These are phyloP conservation scores for Eremophila alpestris DNA, from an alignment of 2,797 vertebrate species.

Conservation along the genomic window DNA sequence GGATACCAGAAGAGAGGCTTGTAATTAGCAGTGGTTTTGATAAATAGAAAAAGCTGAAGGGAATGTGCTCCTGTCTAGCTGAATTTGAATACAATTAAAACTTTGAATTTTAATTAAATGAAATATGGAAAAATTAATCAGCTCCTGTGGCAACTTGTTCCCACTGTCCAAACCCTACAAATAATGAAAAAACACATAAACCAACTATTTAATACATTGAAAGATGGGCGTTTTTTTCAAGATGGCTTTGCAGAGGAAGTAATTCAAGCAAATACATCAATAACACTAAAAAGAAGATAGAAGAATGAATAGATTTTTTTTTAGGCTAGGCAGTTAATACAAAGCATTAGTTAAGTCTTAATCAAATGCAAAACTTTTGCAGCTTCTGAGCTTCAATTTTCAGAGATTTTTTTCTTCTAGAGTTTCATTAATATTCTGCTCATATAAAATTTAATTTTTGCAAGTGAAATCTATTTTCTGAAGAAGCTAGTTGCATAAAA, in stretches of 20 bases:
- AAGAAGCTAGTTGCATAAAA: neutral
- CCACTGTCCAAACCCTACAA: neutral
- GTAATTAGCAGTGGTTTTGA: constrained; percentile 40
- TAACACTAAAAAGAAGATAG: neutral
- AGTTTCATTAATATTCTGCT: neutral
- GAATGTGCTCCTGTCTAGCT: neutral
- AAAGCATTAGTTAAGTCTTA: neutral
- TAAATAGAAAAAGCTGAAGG: constrained; percentile 5
- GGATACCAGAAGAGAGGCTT: constrained; percentile 23
- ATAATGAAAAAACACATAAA: neutral
- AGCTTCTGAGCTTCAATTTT: neutral
- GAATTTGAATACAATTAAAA: neutral
- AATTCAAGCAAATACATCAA: neutral
- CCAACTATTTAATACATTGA: neutral
- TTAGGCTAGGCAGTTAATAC: neutral
- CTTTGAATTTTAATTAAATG: neutral
- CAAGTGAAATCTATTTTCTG: neutral
- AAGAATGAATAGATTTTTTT: neutral
- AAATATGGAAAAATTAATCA: neutral
- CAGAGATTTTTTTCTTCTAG: neutral
- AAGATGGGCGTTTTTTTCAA: neutral
- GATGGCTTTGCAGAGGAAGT: neutral
- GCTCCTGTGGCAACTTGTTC: constrained; percentile 37
- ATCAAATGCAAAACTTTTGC: neutral
- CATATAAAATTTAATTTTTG: neutral